A percentile compares a stretch with the other conserved stretches of the same genome.
Evolutionary conservation across 2,888 invertebrate species (phyloP).

Genomic region (Acanthosepion esculentum): DNA sequence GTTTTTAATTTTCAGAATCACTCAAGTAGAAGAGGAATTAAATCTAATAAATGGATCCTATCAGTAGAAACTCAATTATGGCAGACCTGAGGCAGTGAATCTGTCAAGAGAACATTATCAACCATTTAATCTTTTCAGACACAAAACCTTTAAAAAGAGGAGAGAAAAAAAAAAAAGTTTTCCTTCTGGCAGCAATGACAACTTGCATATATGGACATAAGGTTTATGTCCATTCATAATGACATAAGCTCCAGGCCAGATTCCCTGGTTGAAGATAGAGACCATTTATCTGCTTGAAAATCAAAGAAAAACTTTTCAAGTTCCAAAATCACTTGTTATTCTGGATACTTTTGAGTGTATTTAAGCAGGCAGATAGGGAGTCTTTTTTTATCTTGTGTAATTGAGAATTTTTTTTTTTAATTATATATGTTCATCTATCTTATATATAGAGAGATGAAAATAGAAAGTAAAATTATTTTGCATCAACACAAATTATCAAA

Average conservation of each 20-base stretch:
- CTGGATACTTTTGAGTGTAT: not conserved
- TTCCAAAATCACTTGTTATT: not conserved
- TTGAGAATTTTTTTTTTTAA: not conserved
- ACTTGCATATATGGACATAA: not conserved
- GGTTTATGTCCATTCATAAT: not conserved
- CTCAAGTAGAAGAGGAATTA: not conserved
- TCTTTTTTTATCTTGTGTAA: not conserved
- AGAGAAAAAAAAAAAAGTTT: not conserved
- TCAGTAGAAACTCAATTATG: not conserved
- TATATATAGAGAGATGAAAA: no score
- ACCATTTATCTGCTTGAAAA: conserved; percentile 16
- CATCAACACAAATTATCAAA: no score
- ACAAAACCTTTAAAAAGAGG: not conserved
- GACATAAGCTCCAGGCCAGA: not conserved
- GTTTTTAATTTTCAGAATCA: not conserved
- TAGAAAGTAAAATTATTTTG: no score
- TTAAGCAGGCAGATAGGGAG: not conserved
- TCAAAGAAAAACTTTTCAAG: not conserved
- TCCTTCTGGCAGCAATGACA: not conserved
- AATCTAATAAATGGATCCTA: not conserved
- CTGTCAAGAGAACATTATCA: not conserved
- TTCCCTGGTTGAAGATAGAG: not conserved
- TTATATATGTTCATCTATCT: no score
- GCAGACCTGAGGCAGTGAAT: not conserved
- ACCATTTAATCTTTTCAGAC: conserved; percentile 21